phyloP scores from a whole-genome alignment of 2,113 vertebrate species.

The Hystrix cristata region DNA sequence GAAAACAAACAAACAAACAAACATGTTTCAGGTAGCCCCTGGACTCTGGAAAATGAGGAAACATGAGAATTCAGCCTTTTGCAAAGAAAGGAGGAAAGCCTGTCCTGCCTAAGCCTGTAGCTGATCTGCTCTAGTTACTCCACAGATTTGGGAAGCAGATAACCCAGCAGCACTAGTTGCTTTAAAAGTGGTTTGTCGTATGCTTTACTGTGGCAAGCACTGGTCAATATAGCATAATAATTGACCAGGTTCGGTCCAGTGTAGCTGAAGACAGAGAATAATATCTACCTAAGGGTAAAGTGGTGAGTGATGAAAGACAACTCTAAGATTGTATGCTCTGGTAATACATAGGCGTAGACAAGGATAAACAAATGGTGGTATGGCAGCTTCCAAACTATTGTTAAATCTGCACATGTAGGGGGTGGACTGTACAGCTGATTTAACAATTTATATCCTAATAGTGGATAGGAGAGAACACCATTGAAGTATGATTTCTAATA shows the following conservation, averaged over 20 bases:
- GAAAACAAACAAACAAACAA: not conserved
- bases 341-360: not conserved
- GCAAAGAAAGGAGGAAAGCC: not conserved
- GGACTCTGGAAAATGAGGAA: not conserved
- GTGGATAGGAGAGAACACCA: not conserved
- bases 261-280: not conserved
- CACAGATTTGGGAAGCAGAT: not conserved
- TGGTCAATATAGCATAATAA: not conserved
- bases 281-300: not conserved
- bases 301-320: not conserved
- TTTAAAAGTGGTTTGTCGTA: not conserved
- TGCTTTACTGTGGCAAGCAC: not conserved
- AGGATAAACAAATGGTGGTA: not conserved
- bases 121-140: not conserved
- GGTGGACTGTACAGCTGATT: not conserved
- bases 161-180: not conserved
- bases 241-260: not conserved
- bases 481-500: not conserved
- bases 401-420: not conserved
- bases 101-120: not conserved
- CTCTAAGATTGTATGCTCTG: not conserved
- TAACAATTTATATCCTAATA: not conserved
- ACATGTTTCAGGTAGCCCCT: not conserved
- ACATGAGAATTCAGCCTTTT: not conserved
- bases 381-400: slow-evolving; percentile 4